phyloP scores from a whole-genome alignment of 2,113 vertebrate species.

The Sitta europaea region DNA sequence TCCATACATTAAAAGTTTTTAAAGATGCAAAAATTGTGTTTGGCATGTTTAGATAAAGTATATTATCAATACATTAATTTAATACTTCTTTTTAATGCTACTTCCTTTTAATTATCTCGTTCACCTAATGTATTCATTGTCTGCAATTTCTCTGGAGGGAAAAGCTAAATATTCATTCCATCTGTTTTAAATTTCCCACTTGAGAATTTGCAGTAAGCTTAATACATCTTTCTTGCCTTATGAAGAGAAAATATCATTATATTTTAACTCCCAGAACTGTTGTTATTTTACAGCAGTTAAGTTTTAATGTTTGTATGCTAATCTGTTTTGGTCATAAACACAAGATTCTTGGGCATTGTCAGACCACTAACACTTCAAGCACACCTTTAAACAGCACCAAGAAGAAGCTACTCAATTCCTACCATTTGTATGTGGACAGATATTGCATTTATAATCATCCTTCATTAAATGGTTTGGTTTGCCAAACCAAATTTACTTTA shows the following conservation, averaged over 20 bases:
- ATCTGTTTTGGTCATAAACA: conserved; percentile 24
- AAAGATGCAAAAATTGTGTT: not conserved
- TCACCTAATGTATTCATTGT: not conserved
- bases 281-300: conserved; percentile 56
- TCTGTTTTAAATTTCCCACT: conserved; percentile 52
- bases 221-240: conserved; percentile 11
- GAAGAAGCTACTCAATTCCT: not conserved
- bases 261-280: conserved; percentile 24
- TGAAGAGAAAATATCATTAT: conserved; percentile 50
- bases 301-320: conserved; percentile 28
- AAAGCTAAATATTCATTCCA: conserved; percentile 49
- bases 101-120: conserved; percentile 6
- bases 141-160: conserved; percentile 13
- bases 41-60: not conserved
- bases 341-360: not conserved
- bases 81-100: not conserved
- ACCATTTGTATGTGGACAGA: not conserved
- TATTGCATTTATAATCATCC: not conserved
- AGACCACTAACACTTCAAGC: not conserved
- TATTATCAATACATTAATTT: not conserved
- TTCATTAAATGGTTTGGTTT: not conserved
- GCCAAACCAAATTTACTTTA: not conserved
- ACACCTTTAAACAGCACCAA: not conserved
- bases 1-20: not conserved
- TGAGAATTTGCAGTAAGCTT: conserved; percentile 34